A percentile compares a stretch with the other conserved stretches of the same genome.
These are phyloP conservation scores for Sebastes oblongus DNA, from an alignment of 2,797 vertebrate genomes.

Conservation along the genomic window DNA sequence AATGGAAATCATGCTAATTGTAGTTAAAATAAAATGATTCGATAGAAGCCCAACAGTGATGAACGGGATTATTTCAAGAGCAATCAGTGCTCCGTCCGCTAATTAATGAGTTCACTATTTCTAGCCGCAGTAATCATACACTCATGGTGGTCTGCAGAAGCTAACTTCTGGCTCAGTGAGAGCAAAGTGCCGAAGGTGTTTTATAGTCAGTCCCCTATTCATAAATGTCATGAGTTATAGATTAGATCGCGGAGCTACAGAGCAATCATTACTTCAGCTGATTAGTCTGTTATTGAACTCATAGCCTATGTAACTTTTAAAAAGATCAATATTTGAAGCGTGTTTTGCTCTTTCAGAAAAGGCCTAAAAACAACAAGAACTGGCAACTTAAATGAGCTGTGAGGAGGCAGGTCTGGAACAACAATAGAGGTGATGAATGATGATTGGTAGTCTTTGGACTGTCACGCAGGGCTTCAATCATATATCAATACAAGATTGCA, in stretches of 20 bases:
- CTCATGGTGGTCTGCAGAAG: background rate
- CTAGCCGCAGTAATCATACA: constrained; percentile 9
- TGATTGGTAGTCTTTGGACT: constrained; percentile 14
- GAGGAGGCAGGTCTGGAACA: constrained; percentile 7
- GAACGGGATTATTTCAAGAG: background rate
- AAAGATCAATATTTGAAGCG: background rate
- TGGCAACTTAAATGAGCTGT: constrained; percentile 17
- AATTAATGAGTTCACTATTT: constrained; percentile 19
- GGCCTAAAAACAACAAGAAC: background rate
- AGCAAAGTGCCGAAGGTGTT: constrained; percentile 6
- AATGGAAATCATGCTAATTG: constrained; percentile 27
- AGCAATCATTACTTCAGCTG: constrained; percentile 28
- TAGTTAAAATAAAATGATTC: constrained; percentile 20
- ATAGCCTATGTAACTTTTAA: background rate
- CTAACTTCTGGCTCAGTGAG: background rate
- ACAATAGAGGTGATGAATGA: constrained; percentile 28
- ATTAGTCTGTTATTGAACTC: constrained; percentile 26
- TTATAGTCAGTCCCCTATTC: constrained; percentile 11
- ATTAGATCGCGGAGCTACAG: background rate
- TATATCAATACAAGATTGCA: constrained; percentile 15
- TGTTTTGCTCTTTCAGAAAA: background rate
- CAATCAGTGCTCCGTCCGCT: background rate
- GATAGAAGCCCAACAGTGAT: background rate
- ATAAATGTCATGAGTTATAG: constrained; percentile 33
- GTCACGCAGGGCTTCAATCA: constrained; percentile 17